Percentiles rank a stretch among this genome's conserved stretches.
Conservation (phyloP, 2,888 invertebrate species). For the Aplocera efformata region DNA sequence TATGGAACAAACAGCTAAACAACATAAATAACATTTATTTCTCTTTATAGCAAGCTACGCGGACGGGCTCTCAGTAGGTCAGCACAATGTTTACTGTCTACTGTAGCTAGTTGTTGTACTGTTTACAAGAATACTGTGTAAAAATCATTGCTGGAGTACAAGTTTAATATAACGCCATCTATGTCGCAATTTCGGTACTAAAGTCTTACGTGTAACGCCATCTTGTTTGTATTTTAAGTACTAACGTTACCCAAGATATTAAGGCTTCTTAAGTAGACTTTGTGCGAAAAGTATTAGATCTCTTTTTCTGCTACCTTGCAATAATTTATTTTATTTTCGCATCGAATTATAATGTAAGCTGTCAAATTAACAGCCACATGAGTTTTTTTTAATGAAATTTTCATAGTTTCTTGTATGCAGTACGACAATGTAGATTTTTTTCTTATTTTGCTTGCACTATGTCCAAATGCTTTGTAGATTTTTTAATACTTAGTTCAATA, state of each 20-base stretch:
- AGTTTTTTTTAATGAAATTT: too few species aligned
- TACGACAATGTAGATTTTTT: constrained; percentile 14
- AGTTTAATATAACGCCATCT: too few species aligned
- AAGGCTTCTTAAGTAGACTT: too few species aligned
- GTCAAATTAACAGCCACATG: too few species aligned
- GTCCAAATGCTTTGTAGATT: constrained; percentile 13
- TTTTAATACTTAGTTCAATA: neutral
- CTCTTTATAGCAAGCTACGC: constrained; percentile 87
- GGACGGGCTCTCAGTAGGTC: constrained; percentile 90
- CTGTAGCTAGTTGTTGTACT: constrained; percentile 53
- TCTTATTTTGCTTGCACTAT: constrained; percentile 21
- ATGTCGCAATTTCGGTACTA: too few species aligned
- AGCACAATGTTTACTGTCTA: constrained; percentile 67
- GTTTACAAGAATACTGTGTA: constrained; percentile 17
- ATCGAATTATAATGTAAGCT: too few species aligned
- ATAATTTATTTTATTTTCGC: too few species aligned
- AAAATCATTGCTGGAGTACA: neutral
- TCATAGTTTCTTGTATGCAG: constrained; percentile 9
- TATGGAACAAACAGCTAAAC: constrained; percentile 31
- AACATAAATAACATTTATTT: constrained; percentile 44
- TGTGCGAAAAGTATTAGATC: too few species aligned
- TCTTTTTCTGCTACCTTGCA: too few species aligned
- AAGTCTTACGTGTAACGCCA: too few species aligned
- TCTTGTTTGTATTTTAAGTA: too few species aligned
- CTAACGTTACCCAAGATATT: too few species aligned